A percentile compares a stretch with the other conserved stretches of the same genome.
These are phyloP conservation scores for Oryzias melastigma DNA, from an alignment of 2,113 vertebrate species.

Conservation along the genomic window DNA sequence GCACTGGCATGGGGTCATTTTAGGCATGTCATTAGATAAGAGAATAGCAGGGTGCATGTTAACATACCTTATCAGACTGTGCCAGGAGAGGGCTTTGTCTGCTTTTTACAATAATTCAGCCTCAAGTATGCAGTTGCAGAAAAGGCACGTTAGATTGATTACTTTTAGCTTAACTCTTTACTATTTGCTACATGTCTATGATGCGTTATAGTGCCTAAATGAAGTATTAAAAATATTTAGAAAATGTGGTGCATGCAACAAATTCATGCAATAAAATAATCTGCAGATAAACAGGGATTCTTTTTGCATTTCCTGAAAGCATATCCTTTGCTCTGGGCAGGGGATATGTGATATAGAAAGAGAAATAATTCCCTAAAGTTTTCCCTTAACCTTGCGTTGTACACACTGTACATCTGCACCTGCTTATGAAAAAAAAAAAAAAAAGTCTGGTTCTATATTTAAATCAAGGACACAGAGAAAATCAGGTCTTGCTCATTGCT, in stretches of 20 bases:
- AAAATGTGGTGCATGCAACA: no score
- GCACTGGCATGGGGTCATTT: conserved; percentile 59
- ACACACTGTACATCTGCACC: conserved; percentile 1
- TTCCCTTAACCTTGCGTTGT: conserved; percentile 22
- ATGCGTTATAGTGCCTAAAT: conserved; percentile 1
- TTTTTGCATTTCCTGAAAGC: neutral
- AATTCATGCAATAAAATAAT: no score
- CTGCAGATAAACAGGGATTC: neutral
- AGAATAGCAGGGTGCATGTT: conserved; percentile 73
- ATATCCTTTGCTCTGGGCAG: no score
- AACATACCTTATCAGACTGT: conserved; percentile 67
- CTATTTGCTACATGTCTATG: no score
- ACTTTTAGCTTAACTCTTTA: no score
- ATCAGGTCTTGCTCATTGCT: conserved; percentile 40
- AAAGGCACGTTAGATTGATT: conserved; percentile 5
- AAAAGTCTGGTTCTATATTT: conserved; percentile 33
- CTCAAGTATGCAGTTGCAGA: conserved; percentile 38
- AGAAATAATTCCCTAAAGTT: conserved; percentile 23
- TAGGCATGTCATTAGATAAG: conserved; percentile 73
- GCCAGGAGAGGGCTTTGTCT: conserved; percentile 65
- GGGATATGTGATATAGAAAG: neutral
- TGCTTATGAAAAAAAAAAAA: conserved; percentile 12
- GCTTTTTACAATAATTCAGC: conserved; percentile 50
- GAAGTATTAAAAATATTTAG: neutral
- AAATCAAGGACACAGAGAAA: conserved; percentile 50